Conservation (phyloP, 2,888 invertebrate genomes). For the Parochlus steinenii region DNA sequence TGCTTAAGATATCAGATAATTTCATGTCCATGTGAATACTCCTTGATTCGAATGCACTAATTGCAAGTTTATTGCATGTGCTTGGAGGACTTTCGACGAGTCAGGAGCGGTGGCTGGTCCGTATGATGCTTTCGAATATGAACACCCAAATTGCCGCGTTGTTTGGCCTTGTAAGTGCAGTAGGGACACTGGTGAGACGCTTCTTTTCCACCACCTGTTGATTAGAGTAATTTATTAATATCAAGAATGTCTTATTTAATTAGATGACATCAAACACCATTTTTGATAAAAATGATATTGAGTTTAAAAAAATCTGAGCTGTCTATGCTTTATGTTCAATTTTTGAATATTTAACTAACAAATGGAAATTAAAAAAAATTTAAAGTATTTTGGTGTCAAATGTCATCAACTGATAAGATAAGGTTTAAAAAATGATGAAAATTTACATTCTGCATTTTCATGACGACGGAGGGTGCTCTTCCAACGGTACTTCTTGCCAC, state of each 20-base stretch:
- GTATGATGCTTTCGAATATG: slow-evolving; percentile 65
- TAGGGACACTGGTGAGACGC: slow-evolving; percentile 67
- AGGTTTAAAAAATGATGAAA: neutral
- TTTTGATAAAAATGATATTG: neutral
- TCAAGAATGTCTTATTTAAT: neutral
- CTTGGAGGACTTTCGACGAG: too few relatives aligned
- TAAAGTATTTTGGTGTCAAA: neutral
- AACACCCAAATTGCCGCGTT: slow-evolving; percentile 65
- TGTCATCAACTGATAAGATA: neutral
- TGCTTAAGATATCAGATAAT: too few relatives aligned
- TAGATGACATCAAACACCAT: neutral
- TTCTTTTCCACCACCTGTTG: slow-evolving; percentile 47
- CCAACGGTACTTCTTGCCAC: slow-evolving; percentile 75
- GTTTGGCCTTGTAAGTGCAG: slow-evolving; percentile 63
- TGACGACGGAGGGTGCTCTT: slow-evolving; percentile 68
- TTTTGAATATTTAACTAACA: neutral
- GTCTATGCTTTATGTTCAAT: neutral
- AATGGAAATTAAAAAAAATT: neutral
- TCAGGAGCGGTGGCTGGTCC: slow-evolving; percentile 29
- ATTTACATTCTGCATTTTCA: slow-evolving; percentile 58
- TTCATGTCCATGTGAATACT: too few relatives aligned
- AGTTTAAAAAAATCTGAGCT: neutral
- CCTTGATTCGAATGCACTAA: too few relatives aligned
- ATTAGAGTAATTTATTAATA: neutral
- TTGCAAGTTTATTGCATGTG: too few relatives aligned